Conservation (phyloP, 2,113 vertebrate genomes). For the Corythaixoides concolor region DNA sequence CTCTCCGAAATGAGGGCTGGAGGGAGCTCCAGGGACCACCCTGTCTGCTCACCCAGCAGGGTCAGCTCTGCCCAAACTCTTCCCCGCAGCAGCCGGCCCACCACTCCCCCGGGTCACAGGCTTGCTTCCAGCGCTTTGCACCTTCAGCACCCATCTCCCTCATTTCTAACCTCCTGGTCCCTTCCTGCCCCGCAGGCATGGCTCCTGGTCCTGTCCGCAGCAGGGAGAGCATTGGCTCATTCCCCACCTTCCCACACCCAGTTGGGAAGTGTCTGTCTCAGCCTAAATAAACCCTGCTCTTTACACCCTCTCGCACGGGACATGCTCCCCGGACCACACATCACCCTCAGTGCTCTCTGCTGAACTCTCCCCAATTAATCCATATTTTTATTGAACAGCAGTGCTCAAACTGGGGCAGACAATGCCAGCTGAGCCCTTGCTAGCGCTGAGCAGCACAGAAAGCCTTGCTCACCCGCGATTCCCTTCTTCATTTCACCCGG, state of each 20-base stretch:
- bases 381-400: neutral
- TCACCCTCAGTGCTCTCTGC: neutral
- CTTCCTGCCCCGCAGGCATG: neutral
- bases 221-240: fast-evolving
- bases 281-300: neutral
- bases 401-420: neutral
- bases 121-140: neutral
- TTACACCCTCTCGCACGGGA: neutral
- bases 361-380: neutral
- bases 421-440: neutral
- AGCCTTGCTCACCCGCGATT: neutral
- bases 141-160: neutral
- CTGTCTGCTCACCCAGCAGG: neutral
- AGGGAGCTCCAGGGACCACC: neutral
- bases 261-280: neutral
- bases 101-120: fast-evolving
- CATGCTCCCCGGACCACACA: fast-evolving
- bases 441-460: neutral
- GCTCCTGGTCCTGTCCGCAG: neutral
- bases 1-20: neutral
- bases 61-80: neutral
- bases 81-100: fast-evolving
- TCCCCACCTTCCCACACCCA: neutral
- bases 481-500: fast-evolving
- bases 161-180: neutral